Percentiles rank a stretch among this genome's conserved stretches.
These are phyloP conservation scores for Lytechinus variegatus DNA, from an alignment of 35 echinoderm and acorn worm species.

Conservation along the genomic window DNA sequence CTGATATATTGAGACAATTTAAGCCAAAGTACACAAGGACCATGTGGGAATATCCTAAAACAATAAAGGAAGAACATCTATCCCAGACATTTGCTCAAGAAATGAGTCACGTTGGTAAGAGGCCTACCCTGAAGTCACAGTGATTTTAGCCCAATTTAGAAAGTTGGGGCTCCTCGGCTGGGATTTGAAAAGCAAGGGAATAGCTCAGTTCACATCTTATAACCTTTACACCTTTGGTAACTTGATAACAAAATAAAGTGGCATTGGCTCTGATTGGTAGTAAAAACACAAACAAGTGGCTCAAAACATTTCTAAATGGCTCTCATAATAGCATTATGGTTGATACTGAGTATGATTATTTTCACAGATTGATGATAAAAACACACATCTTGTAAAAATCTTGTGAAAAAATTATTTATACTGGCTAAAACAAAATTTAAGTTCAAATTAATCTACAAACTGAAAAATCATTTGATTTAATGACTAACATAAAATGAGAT, in stretches of 20 bases:
- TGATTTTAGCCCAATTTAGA: slow-evolving; percentile 40
- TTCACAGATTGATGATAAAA: neutral
- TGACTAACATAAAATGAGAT: too few species aligned
- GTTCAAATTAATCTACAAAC: too few species aligned
- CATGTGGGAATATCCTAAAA: slow-evolving; percentile 13
- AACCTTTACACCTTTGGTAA: neutral
- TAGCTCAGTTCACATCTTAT: neutral
- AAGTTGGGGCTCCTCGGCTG: neutral
- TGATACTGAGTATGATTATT: neutral
- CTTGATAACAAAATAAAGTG: neutral
- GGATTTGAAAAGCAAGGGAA: neutral
- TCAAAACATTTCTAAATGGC: neutral
- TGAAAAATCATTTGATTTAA: too few species aligned
- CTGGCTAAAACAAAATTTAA: too few species aligned
- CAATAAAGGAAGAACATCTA: neutral
- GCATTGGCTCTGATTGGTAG: neutral
- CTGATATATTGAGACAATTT: neutral
- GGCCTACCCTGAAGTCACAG: slow-evolving; percentile 8
- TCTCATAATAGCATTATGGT: neutral
- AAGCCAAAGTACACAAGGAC: neutral
- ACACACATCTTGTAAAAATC: too few species aligned
- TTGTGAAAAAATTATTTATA: too few species aligned
- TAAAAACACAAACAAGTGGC: neutral
- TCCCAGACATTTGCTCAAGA: slow-evolving; percentile 17
- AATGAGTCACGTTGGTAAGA: slow-evolving; percentile 24